phyloP scores from a whole-genome alignment of 2,888 invertebrate genomes.

The Exephanes ischioxanthus region DNA sequence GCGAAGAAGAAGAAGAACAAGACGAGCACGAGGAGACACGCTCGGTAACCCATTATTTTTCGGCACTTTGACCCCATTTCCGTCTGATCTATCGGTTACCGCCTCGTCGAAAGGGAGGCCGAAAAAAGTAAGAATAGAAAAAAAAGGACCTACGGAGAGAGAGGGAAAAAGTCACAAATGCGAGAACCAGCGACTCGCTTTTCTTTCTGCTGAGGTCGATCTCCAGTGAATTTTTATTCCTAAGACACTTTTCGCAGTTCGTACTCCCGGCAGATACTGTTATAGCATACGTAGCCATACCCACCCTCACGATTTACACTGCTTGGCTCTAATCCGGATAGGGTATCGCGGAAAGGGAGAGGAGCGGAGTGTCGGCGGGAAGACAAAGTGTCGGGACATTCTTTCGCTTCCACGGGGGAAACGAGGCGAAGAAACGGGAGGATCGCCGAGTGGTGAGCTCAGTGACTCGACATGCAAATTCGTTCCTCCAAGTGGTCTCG shows the following conservation, averaged over 20 bases:
- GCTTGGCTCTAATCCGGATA: conserved; percentile 53
- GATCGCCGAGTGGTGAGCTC: conserved; percentile 56
- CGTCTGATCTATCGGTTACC: conserved; percentile 74
- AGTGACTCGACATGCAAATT: conserved; percentile 64
- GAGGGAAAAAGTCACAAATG: background rate
- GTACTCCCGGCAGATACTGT: conserved; percentile 1
- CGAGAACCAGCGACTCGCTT: background rate
- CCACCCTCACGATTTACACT: conserved; percentile 51
- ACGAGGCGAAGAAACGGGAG: conserved; percentile 47
- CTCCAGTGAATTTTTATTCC: conserved; percentile 54
- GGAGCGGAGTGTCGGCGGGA: conserved; percentile 50
- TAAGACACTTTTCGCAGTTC: conserved; percentile 31
- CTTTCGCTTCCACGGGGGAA: conserved; percentile 51
- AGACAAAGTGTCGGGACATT: conserved; percentile 65
- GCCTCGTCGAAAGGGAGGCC: conserved; percentile 21
- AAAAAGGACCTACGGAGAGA: background rate
- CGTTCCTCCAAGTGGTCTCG: conserved; percentile 42
- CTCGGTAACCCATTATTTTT: conserved; percentile 74
- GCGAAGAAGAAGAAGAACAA: conserved; percentile 23
- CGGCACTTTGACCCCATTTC: conserved; percentile 73
- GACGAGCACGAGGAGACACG: conserved; percentile 46
- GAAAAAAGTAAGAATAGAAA: conserved; percentile 29
- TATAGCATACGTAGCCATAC: conserved; percentile 23
- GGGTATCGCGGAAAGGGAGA: conserved; percentile 54
- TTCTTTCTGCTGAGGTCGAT: conserved; percentile 35